Percentiles rank a stretch among this genome's conserved stretches.
Conservation (phyloP, 2,888 invertebrate species). For the Agonopterix alstromeriana region DNA sequence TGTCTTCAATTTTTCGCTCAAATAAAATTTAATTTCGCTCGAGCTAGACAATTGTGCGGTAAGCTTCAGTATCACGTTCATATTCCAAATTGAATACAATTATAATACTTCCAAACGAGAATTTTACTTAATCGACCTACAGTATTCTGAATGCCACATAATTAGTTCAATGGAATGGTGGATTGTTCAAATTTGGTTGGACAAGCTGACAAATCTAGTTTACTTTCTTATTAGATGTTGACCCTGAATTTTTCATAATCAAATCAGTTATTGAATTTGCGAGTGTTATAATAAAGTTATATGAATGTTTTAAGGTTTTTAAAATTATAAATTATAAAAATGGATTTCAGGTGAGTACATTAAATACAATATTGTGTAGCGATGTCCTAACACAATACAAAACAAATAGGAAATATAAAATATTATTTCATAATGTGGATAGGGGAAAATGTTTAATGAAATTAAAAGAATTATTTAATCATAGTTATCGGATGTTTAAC, state of each 20-base stretch:
- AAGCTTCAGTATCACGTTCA: background rate
- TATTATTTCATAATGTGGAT: too few species aligned
- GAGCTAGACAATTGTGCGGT: background rate
- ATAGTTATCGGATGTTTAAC: conserved; percentile 34
- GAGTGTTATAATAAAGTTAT: too few species aligned
- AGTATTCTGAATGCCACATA: background rate
- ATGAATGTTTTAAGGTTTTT: too few species aligned
- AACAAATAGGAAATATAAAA: too few species aligned
- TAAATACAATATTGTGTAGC: too few species aligned
- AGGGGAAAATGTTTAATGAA: too few species aligned
- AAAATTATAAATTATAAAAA: too few species aligned
- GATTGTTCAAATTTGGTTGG: background rate
- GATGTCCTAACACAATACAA: too few species aligned
- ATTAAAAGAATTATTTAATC: background rate
- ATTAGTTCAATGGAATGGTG: background rate
- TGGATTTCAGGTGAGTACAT: too few species aligned
- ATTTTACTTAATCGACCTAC: background rate
- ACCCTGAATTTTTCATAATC: conserved; percentile 2
- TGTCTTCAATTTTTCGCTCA: conserved; percentile 24
- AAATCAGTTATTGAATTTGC: too few species aligned
- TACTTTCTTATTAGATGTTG: background rate
- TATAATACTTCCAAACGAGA: background rate
- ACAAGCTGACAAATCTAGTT: conserved; percentile 5
- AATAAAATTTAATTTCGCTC: conserved; percentile 6
- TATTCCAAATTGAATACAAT: background rate